Percentiles rank a stretch among this genome's conserved stretches.
Conservation (phyloP, 2,888 invertebrate species). For the Pantelozetes paolii region DNA sequence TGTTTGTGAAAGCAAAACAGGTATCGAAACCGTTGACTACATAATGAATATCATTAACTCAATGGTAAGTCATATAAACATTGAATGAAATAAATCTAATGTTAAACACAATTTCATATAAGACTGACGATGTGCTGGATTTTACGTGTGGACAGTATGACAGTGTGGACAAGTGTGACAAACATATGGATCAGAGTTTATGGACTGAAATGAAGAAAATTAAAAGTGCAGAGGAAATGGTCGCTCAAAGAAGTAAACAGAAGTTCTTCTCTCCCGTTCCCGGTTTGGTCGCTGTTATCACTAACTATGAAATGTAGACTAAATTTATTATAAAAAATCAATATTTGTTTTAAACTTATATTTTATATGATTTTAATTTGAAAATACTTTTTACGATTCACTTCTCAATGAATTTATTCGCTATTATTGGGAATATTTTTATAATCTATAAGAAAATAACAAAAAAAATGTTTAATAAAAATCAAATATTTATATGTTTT, state of each 20-base stretch:
- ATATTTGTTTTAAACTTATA: too few species aligned
- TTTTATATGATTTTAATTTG: too few species aligned
- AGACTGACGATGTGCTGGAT: conserved; percentile 26
- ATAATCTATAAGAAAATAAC: too few species aligned
- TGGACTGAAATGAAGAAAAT: not conserved
- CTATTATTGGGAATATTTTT: too few species aligned
- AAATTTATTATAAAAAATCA: too few species aligned
- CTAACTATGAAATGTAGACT: conserved; percentile 23
- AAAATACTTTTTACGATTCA: too few species aligned
- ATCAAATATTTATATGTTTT: too few species aligned
- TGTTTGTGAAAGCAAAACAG: not conserved
- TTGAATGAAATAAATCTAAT: too few species aligned
- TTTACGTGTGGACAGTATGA: conserved; percentile 25
- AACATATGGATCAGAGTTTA: not conserved
- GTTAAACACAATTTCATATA: not conserved
- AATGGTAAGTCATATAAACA: not conserved
- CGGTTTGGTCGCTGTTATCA: not conserved
- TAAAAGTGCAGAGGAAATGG: not conserved
- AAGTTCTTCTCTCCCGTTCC: conserved; percentile 11
- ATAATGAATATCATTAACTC: conserved; percentile 7
- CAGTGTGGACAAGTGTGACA: not conserved
- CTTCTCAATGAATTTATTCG: too few species aligned
- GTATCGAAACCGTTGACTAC: conserved; percentile 9
- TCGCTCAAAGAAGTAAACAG: not conserved
- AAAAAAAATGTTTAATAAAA: too few species aligned